Percentiles rank a stretch among this genome's conserved stretches.
These are phyloP conservation scores for Lagorchestes hirsutus DNA, from an alignment of 2,797 vertebrate genomes.

Conservation along the genomic window DNA sequence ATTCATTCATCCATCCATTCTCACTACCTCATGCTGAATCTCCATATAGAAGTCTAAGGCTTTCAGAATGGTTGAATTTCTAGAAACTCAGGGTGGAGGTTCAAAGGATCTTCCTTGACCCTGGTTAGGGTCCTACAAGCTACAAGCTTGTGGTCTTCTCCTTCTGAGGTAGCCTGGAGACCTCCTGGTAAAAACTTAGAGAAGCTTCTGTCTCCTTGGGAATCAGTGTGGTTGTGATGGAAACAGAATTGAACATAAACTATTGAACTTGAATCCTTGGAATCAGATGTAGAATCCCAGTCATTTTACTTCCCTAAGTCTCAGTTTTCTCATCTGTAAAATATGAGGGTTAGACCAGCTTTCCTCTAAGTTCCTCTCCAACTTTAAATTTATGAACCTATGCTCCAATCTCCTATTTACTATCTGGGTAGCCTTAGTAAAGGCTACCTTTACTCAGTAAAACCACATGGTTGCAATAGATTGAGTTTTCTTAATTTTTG, in stretches of 20 bases:
- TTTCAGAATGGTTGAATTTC: neutral
- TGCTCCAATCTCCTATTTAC: neutral
- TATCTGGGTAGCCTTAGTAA: neutral
- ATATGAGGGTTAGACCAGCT: neutral
- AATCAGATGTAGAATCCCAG: neutral
- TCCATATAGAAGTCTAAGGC: neutral
- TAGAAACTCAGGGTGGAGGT: neutral
- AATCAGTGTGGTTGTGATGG: neutral
- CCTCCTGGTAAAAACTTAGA: neutral
- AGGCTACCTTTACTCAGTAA: too few relatives aligned
- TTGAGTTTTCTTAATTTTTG: neutral
- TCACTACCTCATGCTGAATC: neutral
- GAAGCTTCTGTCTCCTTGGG: neutral
- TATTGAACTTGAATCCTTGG: neutral
- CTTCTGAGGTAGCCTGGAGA: neutral
- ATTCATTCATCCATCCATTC: neutral
- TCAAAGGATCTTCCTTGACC: neutral
- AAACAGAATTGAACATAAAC: neutral
- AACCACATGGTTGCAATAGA: neutral
- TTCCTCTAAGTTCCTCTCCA: neutral
- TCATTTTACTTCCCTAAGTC: neutral
- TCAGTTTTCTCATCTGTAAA: neutral
- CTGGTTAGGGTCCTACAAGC: neutral
- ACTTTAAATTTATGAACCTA: neutral
- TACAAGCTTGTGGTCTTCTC: neutral